These are phyloP conservation scores for Microctonus brassicae DNA, from an alignment of 2,888 invertebrate genomes.

Conservation along the genomic window DNA sequence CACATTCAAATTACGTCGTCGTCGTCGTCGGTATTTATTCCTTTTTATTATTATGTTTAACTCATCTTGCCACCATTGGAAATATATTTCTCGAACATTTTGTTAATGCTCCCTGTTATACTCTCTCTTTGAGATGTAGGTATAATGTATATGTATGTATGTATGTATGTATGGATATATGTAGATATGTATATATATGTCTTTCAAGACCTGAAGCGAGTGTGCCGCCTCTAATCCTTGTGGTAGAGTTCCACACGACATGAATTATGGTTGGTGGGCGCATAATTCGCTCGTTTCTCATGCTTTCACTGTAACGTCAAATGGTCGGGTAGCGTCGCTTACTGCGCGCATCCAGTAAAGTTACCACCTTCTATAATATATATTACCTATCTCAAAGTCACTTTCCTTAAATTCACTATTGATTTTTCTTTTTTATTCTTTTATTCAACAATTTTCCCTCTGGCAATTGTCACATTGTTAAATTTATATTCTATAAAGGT, in stretches of 20 bases:
- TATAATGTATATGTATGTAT: not conserved
- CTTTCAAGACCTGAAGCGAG: slow-evolving; percentile 10
- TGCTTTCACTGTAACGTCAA: slow-evolving; percentile 55
- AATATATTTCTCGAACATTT: slow-evolving; percentile 31
- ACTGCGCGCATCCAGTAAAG: not conserved
- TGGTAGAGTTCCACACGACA: slow-evolving; percentile 40
- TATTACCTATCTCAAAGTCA: not conserved
- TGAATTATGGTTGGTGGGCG: slow-evolving; percentile 57
- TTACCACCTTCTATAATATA: not conserved
- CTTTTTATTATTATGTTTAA: slow-evolving; percentile 21
- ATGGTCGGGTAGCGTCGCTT: slow-evolving; percentile 30
- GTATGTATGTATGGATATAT: not conserved
- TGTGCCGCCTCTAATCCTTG: slow-evolving; percentile 48
- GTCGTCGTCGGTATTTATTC: not conserved
- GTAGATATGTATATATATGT: not conserved
- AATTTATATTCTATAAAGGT: too few relatives aligned
- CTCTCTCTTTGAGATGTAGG: not conserved
- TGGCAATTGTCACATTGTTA: not conserved
- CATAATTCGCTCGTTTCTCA: slow-evolving; percentile 59
- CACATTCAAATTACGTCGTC: slow-evolving; percentile 30
- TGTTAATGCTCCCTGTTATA: slow-evolving; percentile 22
- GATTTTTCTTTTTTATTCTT: not conserved
- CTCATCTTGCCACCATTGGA: slow-evolving; percentile 25
- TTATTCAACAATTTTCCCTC: not conserved
- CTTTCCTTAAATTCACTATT: not conserved